Evolutionary conservation across 2,113 vertebrate species (phyloP).

Genomic region (Tenrec ecaudatus): DNA sequence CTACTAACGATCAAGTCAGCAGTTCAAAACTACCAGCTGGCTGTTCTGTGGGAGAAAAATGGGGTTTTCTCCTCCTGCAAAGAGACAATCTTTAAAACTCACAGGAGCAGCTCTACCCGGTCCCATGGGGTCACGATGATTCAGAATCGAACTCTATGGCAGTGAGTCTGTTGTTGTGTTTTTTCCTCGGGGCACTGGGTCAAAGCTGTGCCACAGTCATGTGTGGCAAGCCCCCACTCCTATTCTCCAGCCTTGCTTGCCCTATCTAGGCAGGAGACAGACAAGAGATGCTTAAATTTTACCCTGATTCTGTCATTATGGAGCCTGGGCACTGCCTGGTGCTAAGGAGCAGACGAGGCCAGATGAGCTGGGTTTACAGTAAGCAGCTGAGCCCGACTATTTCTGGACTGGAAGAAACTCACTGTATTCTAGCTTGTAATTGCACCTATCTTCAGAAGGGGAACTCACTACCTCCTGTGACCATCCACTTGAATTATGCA

Average conservation of each 20-base stretch:
- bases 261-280: neutral
- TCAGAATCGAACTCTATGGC: too few species aligned
- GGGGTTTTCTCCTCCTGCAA: too few species aligned
- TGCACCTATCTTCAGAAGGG: neutral
- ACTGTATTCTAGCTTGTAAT: neutral
- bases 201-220: neutral
- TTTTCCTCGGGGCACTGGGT: neutral
- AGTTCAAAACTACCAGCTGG: too few species aligned
- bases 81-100: too few species aligned
- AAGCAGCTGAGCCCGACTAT: neutral
- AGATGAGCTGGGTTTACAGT: neutral
- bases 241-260: neutral
- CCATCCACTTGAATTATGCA: constrained; percentile 32
- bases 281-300: too few species aligned
- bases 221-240: neutral
- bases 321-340: neutral
- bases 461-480: neutral
- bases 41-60: too few species aligned
- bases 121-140: too few species aligned
- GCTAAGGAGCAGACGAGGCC: neutral
- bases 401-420: neutral
- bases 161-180: too few species aligned
- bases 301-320: too few species aligned
- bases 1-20: too few species aligned
- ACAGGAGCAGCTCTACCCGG: too few species aligned